A percentile compares a stretch with the other conserved stretches of the same genome.
phyloP scores from a whole-genome alignment of 2,888 invertebrate species.

The Chironomus riparius region DNA sequence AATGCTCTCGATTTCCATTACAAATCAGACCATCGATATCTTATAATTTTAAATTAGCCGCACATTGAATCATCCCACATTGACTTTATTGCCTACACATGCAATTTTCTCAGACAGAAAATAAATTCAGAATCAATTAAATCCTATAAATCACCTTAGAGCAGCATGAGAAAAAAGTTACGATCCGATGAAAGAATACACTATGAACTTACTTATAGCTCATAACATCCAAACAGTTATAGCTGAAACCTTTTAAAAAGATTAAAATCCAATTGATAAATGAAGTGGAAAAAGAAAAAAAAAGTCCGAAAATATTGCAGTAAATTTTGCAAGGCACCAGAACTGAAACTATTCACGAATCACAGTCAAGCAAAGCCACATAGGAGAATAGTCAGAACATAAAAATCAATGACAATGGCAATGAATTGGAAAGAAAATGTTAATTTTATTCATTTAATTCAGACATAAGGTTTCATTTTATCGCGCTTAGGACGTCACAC shows the following conservation, averaged over 20 bases:
- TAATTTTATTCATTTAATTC: conserved; percentile 24
- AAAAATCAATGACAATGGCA: not conserved
- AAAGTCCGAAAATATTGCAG: not conserved
- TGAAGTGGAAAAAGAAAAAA: not conserved
- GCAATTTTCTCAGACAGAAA: too few relatives aligned
- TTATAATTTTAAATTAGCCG: too few relatives aligned
- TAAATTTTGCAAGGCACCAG: too few relatives aligned
- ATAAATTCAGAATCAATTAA: too few relatives aligned
- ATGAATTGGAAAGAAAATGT: conserved; percentile 5
- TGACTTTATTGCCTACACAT: too few relatives aligned
- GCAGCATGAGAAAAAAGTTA: too few relatives aligned
- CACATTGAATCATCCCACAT: too few relatives aligned
- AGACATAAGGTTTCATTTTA: not conserved
- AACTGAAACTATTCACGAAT: not conserved
- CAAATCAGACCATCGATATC: too few relatives aligned
- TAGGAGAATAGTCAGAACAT: not conserved
- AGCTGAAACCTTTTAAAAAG: not conserved
- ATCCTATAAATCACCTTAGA: too few relatives aligned
- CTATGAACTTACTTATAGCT: too few relatives aligned
- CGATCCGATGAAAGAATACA: too few relatives aligned
- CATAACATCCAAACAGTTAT: not conserved
- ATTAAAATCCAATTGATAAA: not conserved
- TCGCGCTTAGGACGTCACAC: not conserved
- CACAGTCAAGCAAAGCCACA: not conserved
- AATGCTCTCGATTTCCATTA: too few relatives aligned